Evolutionary conservation across 1,140 invertebrate genomes (phyloP).

Genomic region (Procambarus virginalis): DNA sequence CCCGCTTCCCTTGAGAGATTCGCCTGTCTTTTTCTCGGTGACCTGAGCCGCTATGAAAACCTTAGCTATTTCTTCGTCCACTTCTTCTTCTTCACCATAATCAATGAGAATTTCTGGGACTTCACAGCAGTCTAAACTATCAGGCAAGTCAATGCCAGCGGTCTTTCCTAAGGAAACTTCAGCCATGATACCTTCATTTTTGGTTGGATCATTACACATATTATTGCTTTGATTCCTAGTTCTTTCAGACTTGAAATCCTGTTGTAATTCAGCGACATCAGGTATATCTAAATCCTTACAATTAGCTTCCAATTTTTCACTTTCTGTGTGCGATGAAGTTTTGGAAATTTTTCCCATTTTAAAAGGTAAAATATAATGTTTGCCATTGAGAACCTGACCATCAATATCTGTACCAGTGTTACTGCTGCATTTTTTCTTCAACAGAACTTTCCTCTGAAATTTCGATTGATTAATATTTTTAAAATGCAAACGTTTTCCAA

Average conservation of each 20-base stretch:
- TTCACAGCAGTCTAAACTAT: too few species aligned
- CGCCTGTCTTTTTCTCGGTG: neutral
- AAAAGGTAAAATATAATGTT: neutral
- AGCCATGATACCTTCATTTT: neutral
- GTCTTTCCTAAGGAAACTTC: too few species aligned
- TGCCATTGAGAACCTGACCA: neutral
- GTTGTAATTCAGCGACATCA: neutral
- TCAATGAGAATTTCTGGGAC: constrained; percentile 41
- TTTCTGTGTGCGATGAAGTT: neutral
- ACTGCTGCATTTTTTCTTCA: neutral
- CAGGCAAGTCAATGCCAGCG: neutral
- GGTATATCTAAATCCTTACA: neutral
- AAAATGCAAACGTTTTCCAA: neutral
- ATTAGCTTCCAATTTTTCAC: neutral
- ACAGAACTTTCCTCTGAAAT: neutral
- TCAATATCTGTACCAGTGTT: neutral
- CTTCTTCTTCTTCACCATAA: constrained; percentile 39
- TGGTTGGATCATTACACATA: neutral
- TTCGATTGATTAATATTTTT: neutral
- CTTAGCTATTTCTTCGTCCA: constrained; percentile 42
- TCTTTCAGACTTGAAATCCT: neutral
- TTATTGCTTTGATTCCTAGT: neutral
- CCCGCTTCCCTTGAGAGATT: constrained; percentile 9
- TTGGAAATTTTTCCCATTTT: neutral
- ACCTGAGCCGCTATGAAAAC: constrained; percentile 24